Conservation (phyloP, 2,113 vertebrate species). For the Corapipo altera region DNA sequence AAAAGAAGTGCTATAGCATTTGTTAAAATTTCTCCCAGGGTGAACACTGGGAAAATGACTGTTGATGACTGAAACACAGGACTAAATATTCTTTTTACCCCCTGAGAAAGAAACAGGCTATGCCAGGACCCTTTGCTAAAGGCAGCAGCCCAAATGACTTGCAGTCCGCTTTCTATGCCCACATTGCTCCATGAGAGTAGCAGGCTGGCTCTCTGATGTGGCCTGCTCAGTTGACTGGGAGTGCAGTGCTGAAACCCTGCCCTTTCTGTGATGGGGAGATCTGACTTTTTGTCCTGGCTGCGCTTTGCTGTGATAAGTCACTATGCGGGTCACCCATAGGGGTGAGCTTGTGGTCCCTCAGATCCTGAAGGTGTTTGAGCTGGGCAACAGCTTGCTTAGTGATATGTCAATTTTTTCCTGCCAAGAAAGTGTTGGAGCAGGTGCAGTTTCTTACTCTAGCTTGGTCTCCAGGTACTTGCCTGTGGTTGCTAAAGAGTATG, state of each 20-base stretch:
- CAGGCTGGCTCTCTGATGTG: not conserved
- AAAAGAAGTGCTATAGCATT: not conserved
- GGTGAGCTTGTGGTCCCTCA: not conserved
- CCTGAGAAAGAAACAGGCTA: not conserved
- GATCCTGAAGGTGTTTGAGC: not conserved
- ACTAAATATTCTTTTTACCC: not conserved
- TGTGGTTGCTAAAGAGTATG: not conserved
- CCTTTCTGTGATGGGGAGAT: not conserved
- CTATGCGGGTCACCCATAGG: fast-evolving
- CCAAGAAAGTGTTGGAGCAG: not conserved
- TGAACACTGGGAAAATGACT: not conserved
- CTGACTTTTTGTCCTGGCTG: not conserved
- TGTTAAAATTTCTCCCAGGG: not conserved
- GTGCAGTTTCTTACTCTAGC: not conserved
- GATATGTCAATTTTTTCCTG: constrained; percentile 18
- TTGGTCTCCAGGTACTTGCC: not conserved
- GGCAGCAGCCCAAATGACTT: not conserved
- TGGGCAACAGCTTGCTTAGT: constrained; percentile 2
- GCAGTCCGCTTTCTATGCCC: fast-evolving
- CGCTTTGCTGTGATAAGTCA: not conserved
- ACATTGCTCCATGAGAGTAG: fast-evolving
- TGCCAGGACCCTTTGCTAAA: not conserved
- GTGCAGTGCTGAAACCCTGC: fast-evolving
- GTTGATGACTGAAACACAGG: not conserved
- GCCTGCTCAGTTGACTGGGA: not conserved